Percentiles rank a stretch among this genome's conserved stretches.
Evolutionary conservation across 2,797 vertebrate genomes (phyloP).

Genomic region (Potorous gilbertii): DNA sequence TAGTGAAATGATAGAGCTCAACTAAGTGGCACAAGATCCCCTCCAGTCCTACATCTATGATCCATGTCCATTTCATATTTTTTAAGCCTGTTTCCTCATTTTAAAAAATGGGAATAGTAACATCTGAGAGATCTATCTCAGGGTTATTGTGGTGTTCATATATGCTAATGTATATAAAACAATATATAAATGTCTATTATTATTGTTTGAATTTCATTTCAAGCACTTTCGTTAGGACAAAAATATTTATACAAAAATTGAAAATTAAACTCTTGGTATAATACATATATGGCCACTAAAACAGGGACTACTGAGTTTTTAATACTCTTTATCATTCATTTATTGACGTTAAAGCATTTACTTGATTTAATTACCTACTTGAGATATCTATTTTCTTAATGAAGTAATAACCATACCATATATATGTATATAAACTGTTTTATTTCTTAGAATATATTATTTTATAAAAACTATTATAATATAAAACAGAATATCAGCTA

Average conservation of each 20-base stretch:
- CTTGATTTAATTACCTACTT: slow-evolving; percentile 52
- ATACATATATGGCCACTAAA: not conserved
- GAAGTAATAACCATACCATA: slow-evolving; percentile 54
- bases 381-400: slow-evolving; percentile 55
- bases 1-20: not conserved
- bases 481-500: slow-evolving; percentile 4
- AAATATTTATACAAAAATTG: not conserved
- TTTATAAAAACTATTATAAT: slow-evolving; percentile 39
- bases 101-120: not conserved
- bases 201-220: not conserved
- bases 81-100: not conserved
- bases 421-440: slow-evolving; percentile 15
- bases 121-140: not conserved
- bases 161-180: not conserved
- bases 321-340: slow-evolving; percentile 37
- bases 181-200: not conserved
- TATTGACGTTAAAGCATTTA: slow-evolving; percentile 37
- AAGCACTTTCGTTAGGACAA: not conserved
- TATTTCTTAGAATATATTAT: slow-evolving; percentile 13
- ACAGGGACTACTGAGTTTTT: not conserved
- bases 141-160: not conserved
- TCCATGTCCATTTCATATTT: not conserved
- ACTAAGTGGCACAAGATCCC: not conserved
- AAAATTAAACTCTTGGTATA: not conserved
- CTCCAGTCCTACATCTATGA: not conserved